These are phyloP conservation scores for Eulemur mongoz DNA, from an alignment of 2,797 vertebrate genomes.

Conservation along the genomic window DNA sequence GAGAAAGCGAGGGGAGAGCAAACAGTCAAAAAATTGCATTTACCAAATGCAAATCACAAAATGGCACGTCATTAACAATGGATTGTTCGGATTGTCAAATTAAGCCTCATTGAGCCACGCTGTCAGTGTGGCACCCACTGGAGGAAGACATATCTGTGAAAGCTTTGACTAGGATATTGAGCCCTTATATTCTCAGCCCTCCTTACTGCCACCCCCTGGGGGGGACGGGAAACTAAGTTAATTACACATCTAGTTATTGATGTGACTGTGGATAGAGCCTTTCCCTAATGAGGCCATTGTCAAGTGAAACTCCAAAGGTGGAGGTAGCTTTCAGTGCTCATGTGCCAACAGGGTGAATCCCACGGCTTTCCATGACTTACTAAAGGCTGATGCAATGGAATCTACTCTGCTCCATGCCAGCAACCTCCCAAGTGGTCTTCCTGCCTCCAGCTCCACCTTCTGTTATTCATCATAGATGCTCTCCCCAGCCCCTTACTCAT, in stretches of 20 bases:
- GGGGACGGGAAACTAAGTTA: conserved; percentile 40
- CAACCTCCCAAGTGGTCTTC: not conserved
- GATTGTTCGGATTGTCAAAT: conserved; percentile 57
- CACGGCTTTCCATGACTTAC: not conserved
- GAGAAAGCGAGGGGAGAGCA: conserved; percentile 69
- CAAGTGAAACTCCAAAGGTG: not conserved
- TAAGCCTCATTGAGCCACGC: conserved; percentile 61
- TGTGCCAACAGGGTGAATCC: not conserved
- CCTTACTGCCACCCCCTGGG: not conserved
- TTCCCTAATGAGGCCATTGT: conserved; percentile 29
- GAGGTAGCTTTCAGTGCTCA: not conserved
- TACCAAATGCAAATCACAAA: conserved; percentile 76
- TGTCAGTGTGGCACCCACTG: conserved; percentile 36
- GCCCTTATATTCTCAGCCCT: conserved; percentile 10
- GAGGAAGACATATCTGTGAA: not conserved
- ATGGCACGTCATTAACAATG: conserved; percentile 65
- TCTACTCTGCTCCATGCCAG: not conserved
- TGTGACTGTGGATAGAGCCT: conserved; percentile 1
- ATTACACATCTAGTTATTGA: conserved; percentile 73
- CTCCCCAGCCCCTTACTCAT: not conserved
- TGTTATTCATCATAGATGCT: not conserved
- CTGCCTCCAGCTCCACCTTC: not conserved
- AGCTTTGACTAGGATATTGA: conserved; percentile 13
- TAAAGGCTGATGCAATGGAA: not conserved
- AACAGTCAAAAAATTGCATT: conserved; percentile 72